Evolutionary conservation across 2,113 vertebrate species (phyloP).

Genomic region (Crocuta crocuta): DNA sequence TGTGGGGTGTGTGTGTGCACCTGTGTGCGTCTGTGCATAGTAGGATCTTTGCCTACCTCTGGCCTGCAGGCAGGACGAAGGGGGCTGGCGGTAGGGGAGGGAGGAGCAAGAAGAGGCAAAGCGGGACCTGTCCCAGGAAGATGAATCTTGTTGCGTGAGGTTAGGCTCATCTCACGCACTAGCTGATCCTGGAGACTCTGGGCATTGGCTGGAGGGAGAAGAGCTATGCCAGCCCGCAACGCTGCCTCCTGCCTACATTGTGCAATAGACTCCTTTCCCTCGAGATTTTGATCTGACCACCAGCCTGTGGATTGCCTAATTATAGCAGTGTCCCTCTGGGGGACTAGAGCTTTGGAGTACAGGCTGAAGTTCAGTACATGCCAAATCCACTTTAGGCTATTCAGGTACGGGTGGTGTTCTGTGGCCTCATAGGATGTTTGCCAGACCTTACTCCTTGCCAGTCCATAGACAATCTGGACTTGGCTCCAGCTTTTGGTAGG

Average conservation of each 20-base stretch:
- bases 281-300: neutral
- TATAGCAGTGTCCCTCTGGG: neutral
- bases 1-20: neutral
- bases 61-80: neutral
- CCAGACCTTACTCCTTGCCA: neutral
- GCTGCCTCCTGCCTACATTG: neutral
- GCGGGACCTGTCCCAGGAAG: neutral
- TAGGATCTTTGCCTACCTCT: neutral
- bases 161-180: neutral
- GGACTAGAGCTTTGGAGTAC: slow-evolving; percentile 69
- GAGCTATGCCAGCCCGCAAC: neutral
- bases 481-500: neutral
- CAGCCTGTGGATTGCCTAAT: slow-evolving; percentile 56
- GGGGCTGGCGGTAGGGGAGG: neutral
- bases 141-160: neutral
- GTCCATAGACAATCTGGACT: neutral
- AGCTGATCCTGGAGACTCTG: neutral
- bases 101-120: neutral
- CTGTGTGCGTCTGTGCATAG: neutral
- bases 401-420: slow-evolving; percentile 9
- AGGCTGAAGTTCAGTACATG: slow-evolving; percentile 65
- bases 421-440: slow-evolving; percentile 70
- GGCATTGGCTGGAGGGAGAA: neutral
- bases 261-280: neutral
- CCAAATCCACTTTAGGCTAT: slow-evolving; percentile 74